Base-by-base conservation (phyloP, 2,113 vertebrate genomes). In the Etheostoma cragini region DNA sequence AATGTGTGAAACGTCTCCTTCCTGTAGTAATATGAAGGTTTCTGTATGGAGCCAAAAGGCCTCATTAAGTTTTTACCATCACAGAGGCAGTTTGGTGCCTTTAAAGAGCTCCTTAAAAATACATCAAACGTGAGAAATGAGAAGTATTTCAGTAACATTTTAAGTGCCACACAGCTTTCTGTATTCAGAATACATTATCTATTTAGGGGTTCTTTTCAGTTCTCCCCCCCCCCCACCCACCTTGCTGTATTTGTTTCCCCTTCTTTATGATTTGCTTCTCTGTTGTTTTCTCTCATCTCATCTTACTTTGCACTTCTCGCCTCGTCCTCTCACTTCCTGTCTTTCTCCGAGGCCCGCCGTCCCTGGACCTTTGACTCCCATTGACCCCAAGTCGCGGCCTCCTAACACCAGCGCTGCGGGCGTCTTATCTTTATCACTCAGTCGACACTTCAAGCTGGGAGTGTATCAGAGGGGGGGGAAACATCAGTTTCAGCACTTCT, bases 381-480 rank as follows among this genome's bases (percentile, higher is more conserved):
- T 77, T 78, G 87, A 90, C 91, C 87, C 49, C 11, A 0, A 63
- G 73, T 6, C 38, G 38, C 38, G 67, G 47, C 83, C 75, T 50
- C 8, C 35, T 42, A 74, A 64, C 84, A 75, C 80, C 76, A 81
- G 79, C 80, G 4, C 78, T 0, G 53, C 49, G 0, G 67, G 75
- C 13, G 45, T 21, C 89, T 88, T 87, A 89, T 91, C 92, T 86
- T 0, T 71, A 81, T 80, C 86, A 57, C 84, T 89, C 79, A 67
- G 80, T 11, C 1, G 74, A 68, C 84, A 76, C 88, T 89, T 89
- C 22, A 88, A 66, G 14, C 78, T 68, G n/a, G 22, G 64, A 90
- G 79, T 47, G 77, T 62, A 24, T 77, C 46, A 54, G 66, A 50
- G 35, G 38, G 38, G 38, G 38, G 38, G 38, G 35, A 8, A 68